Evolutionary conservation across 2,113 vertebrate species (phyloP), one percentile per base, ranked within the genome.

Genomic region (Sebastes schlegelii): DNA sequence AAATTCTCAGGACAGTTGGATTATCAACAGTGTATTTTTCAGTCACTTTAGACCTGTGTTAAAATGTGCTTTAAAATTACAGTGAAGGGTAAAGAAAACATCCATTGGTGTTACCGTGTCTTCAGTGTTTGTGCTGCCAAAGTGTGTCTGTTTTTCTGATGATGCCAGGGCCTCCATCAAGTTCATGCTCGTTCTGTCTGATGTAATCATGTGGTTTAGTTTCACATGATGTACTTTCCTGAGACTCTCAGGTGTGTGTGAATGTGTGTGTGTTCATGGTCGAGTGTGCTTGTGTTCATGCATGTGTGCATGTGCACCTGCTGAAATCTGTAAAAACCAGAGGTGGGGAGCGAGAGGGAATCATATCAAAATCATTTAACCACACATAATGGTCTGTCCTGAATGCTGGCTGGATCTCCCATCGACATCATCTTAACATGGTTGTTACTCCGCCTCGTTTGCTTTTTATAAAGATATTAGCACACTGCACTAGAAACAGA

Each of bases 331-430:
- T 65, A 60, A 77, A 71, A 66, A 58, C 4, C 49, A 86, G 83
- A 66, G 42, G 46, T 63, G 42, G 46, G 60, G 45, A 77, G 60
- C 11, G 19, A 76, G 75, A 83, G 83, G 57, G 66, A 84, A 84
- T 92, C 86, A 34, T 69, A 83, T 92, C 85, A 80, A 57, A 86
- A 77, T 54, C 85, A 67, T 81, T 92, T 84, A 86, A 77, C 62
- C 8, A 65, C 49, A 72, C 26, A 70, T 79, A 79, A 83, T 76
- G 1, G 68, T 73, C 76, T 83, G 69, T 68, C 9, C 74, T 74
- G 83, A 40, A 83, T 84, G 79, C 72, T 21, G 67, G 72, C 71
- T 67, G 73, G 49, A 5, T 81, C 51, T 83, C 70, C 67, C 85
- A 61, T 76, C 14, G 23, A 73, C 77, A 82, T 86, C 77, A 55